Evolutionary conservation across 2,113 vertebrate genomes (phyloP).

Genomic region (Phylloscopus whistleri): DNA sequence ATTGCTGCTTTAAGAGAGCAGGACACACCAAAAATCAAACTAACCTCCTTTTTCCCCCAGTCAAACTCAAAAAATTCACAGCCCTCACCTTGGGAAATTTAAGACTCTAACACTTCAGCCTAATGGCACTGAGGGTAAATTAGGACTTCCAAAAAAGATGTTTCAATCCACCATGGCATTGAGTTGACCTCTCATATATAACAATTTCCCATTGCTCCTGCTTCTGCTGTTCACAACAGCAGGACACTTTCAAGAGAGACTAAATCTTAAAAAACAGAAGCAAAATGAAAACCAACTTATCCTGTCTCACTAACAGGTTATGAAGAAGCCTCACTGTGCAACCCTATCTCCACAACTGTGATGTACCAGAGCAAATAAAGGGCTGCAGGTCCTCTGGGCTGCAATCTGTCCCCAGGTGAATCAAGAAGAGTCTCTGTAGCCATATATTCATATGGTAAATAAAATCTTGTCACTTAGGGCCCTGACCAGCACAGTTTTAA

Average conservation of each 20-base stretch:
- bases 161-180: neutral
- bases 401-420: neutral
- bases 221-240: neutral
- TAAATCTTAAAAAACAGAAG: neutral
- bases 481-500: neutral
- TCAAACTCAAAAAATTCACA: neutral
- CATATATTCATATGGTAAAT: neutral
- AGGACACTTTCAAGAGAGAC: neutral
- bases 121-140: neutral
- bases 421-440: neutral
- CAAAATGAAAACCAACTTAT: neutral
- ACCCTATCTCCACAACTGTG: neutral
- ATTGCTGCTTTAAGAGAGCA: neutral
- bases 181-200: neutral
- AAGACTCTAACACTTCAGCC: neutral
- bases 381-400: neutral
- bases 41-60: neutral
- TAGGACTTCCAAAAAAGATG: neutral
- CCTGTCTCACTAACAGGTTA: neutral
- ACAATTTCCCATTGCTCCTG: neutral
- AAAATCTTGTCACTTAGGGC: neutral
- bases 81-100: neutral
- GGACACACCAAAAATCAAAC: neutral
- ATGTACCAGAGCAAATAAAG: neutral
- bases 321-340: neutral